Percentiles rank a stretch among this genome's conserved stretches.
These are phyloP conservation scores for Equus przewalskii DNA, from an alignment of 2,113 vertebrate species.

Conservation along the genomic window DNA sequence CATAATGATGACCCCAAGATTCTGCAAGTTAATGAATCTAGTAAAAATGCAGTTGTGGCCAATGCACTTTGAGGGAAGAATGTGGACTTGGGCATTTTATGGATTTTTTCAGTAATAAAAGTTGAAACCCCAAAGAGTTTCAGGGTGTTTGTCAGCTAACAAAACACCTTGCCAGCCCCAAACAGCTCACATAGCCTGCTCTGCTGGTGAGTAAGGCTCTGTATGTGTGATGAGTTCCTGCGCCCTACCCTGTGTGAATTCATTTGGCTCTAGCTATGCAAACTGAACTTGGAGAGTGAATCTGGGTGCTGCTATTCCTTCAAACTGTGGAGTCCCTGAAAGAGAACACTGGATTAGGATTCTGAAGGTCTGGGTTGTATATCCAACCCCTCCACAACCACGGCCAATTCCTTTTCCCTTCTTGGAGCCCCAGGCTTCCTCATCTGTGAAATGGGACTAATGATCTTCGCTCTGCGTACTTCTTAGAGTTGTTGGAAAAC, in stretches of 20 bases:
- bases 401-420: neutral
- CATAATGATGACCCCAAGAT: neutral
- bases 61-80: neutral
- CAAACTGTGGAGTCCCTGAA: neutral
- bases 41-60: neutral
- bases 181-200: neutral
- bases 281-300: neutral
- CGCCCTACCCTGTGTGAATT: neutral
- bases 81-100: neutral
- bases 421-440: neutral
- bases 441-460: neutral
- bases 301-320: neutral
- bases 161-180: neutral
- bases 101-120: neutral
- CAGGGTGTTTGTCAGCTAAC: neutral
- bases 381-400: neutral
- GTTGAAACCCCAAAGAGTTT: neutral
- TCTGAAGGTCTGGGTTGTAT: neutral
- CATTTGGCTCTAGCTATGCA: neutral
- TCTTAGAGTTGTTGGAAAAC: neutral
- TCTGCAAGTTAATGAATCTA: neutral
- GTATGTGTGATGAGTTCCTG: neutral
- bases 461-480: neutral
- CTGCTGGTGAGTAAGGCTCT: neutral
- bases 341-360: neutral